Conservation (phyloP, 2,113 vertebrate species). For the Neolamprologus sp. region DNA sequence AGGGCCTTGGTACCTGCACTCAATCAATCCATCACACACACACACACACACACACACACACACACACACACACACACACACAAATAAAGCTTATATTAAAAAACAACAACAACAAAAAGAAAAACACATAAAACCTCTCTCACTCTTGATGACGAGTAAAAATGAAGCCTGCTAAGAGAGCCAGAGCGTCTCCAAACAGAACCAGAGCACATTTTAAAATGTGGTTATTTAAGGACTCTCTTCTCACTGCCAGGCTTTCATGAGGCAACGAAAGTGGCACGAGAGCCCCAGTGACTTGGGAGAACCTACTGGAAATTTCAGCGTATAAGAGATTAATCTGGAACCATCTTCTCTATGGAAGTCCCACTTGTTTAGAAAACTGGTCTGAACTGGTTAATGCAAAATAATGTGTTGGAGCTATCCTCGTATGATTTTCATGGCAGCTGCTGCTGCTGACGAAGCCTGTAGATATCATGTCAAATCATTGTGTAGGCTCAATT, state of each 20-base stretch:
- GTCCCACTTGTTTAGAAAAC: not conserved
- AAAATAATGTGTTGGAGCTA: not conserved
- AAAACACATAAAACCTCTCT: not conserved
- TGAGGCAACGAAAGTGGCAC: not conserved
- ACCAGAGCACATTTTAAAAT: not conserved
- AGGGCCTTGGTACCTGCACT: slow-evolving; percentile 90
- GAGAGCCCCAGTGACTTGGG: accelerated
- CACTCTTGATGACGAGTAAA: not conserved
- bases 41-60: not conserved
- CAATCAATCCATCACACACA: not conserved
- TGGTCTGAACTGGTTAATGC: not conserved
- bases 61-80: not conserved
- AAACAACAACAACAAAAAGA: not conserved
- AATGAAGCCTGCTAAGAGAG: not conserved
- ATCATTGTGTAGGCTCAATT: not conserved
- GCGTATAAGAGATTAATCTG: not conserved
- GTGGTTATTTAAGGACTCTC: not conserved
- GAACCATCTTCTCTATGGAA: not conserved
- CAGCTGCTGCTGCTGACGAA: not conserved
- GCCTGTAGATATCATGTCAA: not conserved
- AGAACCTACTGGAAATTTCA: not conserved
- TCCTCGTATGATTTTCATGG: not conserved
- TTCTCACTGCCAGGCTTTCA: accelerated
- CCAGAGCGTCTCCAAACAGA: not conserved
- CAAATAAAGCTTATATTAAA: not conserved